Evolutionary conservation across 2,888 invertebrate species (phyloP), one percentile per base, ranked within the genome.

Genomic region (Petrolisthes cinctipes): DNA sequence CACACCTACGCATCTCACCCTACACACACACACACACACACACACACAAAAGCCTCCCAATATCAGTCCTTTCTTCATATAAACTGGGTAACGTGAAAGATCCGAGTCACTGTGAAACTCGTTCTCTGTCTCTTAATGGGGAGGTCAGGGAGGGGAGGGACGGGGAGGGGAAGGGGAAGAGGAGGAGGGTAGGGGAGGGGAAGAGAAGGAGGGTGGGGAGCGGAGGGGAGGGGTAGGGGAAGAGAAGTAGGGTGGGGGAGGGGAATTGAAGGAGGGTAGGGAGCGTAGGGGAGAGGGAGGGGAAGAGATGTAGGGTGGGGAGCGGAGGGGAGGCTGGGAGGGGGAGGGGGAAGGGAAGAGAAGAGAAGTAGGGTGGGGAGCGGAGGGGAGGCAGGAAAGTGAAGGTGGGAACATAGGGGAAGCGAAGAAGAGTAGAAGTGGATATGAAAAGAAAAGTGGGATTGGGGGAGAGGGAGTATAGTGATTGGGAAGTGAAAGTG

Each of bases 381-480:
- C 37, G 56, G 56, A 11, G 79, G n/a, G 56, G 53, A 5, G 9
- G 11, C 20, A 51, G 61, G 73, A 11, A 61, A 51, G 68, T 66
- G 78, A 79, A 73, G 53, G 54, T 53, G 37, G 23, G 37, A 76
- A 84, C 17, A 66, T n/a, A 54, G 78, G 61, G 76, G 23, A 51
- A 78, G 82, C 71, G 71, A 82, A 54, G 73, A 54, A 82, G 82
- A 82, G 82, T 73, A 73, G 75, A 57, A 83, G 75, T 23, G 61
- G 76, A 7, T 37, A 17, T 57, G 23, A 51, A 61, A 57, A 75
- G 61, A 66, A 73, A 53, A 66, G 51, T 56, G 53, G 56, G 7
- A 73, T 14, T 3, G n/a, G 71, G 76, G n/a, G 66, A 56, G 80
- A 85, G n/a, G 17, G 76, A 53, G 79, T 53, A 17, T 6, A 6